These are phyloP conservation scores for Periplaneta americana DNA, from an alignment of 1,140 invertebrate species.

Conservation along the genomic window DNA sequence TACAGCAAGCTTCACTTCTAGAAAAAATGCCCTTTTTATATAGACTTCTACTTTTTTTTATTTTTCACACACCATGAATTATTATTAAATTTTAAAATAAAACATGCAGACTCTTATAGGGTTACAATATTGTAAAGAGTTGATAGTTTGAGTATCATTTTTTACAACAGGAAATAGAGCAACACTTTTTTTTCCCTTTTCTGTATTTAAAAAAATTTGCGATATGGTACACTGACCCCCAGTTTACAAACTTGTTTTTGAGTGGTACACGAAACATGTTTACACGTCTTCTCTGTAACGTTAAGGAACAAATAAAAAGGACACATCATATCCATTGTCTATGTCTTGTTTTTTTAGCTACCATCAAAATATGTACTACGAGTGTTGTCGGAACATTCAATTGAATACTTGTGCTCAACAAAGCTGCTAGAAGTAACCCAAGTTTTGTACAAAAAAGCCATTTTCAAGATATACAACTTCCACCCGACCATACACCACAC, in stretches of 20 bases:
- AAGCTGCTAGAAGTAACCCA: neutral
- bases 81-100: neutral
- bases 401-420: neutral
- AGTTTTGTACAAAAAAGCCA: neutral
- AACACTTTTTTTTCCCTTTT: neutral
- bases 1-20: neutral
- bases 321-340: neutral
- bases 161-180: neutral
- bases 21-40: neutral
- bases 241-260: neutral
- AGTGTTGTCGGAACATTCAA: neutral
- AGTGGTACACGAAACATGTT: neutral
- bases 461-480: neutral
- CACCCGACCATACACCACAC: neutral
- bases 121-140: neutral
- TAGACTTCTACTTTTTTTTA: neutral
- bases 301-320: neutral
- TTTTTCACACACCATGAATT: neutral
- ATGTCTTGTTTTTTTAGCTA: neutral
- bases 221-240: neutral
- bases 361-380: neutral
- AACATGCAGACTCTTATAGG: neutral
- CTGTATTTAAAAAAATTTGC: neutral
- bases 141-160: neutral
- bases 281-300: neutral